Evolutionary conservation across 2,113 vertebrate species (phyloP).

Genomic region (Paralichthys olivaceus): DNA sequence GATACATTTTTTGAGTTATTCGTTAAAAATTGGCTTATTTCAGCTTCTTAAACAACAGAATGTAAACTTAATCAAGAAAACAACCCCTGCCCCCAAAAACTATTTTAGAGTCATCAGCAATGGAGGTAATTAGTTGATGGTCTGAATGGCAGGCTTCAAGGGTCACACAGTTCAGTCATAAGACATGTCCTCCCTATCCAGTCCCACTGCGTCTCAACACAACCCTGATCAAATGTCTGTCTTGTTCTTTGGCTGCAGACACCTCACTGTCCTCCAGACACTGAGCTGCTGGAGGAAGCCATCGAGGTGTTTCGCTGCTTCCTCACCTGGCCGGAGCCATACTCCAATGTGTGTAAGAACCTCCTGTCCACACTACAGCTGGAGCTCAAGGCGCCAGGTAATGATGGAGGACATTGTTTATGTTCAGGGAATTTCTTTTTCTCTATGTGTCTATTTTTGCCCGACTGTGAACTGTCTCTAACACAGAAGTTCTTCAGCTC

Average conservation of each 20-base stretch:
- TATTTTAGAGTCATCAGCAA: no score
- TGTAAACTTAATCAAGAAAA: no score
- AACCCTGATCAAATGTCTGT: neutral
- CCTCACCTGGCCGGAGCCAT: constrained; percentile 94
- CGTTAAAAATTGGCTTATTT: no score
- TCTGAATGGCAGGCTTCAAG: no score
- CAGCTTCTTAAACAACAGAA: no score
- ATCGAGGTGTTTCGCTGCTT: constrained; percentile 87
- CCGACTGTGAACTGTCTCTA: neutral
- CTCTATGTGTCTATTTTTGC: neutral
- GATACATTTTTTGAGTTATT: no score
- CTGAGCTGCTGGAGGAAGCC: constrained; percentile 87
- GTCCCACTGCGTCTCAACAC: neutral
- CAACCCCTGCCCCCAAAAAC: no score
- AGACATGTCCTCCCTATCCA: no score
- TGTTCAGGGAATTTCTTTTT: neutral
- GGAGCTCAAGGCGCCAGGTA: constrained; percentile 93
- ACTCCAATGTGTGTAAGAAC: constrained; percentile 87
- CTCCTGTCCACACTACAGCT: constrained; percentile 90
- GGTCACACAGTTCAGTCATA: no score
- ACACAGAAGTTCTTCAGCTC: neutral
- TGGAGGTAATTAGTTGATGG: no score
- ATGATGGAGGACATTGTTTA: neutral
- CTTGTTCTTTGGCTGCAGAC: constrained; percentile 81
- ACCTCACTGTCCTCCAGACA: constrained; percentile 87